phyloP scores from a whole-genome alignment of 2,797 vertebrate species.

The Propithecus deckenii region DNA sequence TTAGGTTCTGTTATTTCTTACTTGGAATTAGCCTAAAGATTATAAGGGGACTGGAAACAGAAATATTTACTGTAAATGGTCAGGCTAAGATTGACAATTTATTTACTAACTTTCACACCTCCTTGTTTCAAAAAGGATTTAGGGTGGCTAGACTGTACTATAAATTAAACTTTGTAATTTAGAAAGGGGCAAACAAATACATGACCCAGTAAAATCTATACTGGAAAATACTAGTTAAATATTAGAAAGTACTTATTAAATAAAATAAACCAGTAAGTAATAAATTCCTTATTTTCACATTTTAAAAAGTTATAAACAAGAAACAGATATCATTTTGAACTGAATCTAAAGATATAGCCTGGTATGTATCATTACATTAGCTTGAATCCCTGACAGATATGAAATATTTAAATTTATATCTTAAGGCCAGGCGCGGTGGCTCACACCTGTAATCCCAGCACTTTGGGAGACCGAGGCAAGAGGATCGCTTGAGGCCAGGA shows the following conservation, averaged over 20 bases:
- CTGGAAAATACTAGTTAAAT: not conserved
- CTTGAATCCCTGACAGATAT: not conserved
- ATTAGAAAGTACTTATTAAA: not conserved
- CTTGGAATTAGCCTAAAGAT: not conserved
- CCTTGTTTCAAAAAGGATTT: constrained; percentile 10
- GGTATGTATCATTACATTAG: not conserved
- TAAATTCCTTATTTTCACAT: not conserved
- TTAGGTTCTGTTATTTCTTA: constrained; percentile 3
- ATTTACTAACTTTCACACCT: not conserved
- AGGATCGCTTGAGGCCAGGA: not conserved
- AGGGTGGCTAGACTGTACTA: not conserved
- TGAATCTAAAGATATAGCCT: not conserved
- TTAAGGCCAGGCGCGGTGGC: not conserved
- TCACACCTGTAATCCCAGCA: not conserved
- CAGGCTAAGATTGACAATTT: not conserved
- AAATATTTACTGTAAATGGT: not conserved
- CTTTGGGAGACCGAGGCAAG: not conserved
- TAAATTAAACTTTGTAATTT: constrained; percentile 36
- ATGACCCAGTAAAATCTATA: constrained; percentile 22
- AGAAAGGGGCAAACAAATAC: constrained; percentile 22
- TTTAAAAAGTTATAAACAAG: not conserved
- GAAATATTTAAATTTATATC: not conserved
- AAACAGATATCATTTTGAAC: not conserved
- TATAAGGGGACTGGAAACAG: not conserved
- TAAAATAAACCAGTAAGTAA: not conserved